Evolutionary conservation across 2,797 vertebrate genomes (phyloP).

Genomic region (Silurus aristotelis): DNA sequence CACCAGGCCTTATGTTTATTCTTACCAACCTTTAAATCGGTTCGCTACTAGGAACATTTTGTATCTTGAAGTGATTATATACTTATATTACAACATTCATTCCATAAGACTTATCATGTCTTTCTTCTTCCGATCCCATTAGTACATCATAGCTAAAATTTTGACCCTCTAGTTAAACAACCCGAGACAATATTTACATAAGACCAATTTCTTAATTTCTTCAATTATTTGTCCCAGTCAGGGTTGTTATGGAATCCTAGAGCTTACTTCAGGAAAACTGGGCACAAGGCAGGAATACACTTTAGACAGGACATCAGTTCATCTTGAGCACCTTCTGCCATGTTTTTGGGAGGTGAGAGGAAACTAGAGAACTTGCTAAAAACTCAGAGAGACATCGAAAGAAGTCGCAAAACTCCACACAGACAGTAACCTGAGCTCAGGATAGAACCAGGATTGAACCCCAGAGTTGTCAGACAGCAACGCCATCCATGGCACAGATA

Average conservation of each 20-base stretch:
- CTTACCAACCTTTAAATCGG: neutral
- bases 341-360: neutral
- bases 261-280: neutral
- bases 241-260: neutral
- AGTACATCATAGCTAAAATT: too few species aligned
- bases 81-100: neutral
- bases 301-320: neutral
- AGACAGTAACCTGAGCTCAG: neutral
- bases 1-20: conserved; percentile 8
- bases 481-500: neutral
- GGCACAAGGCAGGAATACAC: neutral
- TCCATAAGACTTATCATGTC: neutral
- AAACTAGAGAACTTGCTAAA: neutral
- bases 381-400: neutral
- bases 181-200: neutral
- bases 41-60: neutral
- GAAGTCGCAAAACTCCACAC: neutral
- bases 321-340: too few species aligned
- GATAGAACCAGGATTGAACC: neutral
- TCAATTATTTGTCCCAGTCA: neutral
- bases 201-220: neutral
- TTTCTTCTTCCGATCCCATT: neutral
- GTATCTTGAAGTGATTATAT: neutral
- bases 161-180: neutral
- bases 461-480: neutral